Evolutionary conservation across 2,888 invertebrate species (phyloP).

Genomic region (Metopia argyrocephala): DNA sequence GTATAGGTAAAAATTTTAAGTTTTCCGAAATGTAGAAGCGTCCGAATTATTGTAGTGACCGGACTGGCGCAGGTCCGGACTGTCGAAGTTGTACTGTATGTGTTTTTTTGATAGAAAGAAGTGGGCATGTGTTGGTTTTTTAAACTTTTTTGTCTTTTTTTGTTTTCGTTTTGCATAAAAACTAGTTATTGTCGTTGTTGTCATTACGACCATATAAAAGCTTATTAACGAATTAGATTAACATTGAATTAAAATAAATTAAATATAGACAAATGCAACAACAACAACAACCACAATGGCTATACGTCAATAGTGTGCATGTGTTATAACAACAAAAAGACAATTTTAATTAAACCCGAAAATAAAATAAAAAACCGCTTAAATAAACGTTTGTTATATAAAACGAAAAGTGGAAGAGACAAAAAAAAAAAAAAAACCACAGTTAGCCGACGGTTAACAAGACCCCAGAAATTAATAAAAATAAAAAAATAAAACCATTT

Average conservation of each 20-base stretch:
- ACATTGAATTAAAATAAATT: slow-evolving; percentile 63
- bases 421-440: slow-evolving; percentile 2
- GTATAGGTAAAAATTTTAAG: no score
- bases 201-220: slow-evolving; percentile 56
- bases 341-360: not conserved
- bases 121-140: not conserved
- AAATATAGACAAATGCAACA: slow-evolving; percentile 10
- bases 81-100: not conserved
- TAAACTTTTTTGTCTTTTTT: no score
- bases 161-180: no score
- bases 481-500: not conserved
- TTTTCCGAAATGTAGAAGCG: no score
- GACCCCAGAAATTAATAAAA: slow-evolving; percentile 12
- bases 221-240: slow-evolving; percentile 65
- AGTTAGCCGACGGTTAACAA: slow-evolving; percentile 30
- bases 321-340: no score
- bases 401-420: not conserved
- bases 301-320: no score
- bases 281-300: not conserved
- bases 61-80: no score
- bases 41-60: no score
- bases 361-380: slow-evolving; percentile 30
- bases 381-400: slow-evolving; percentile 40
- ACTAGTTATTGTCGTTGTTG: slow-evolving; percentile 42
- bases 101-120: not conserved